A percentile compares a stretch with the other conserved stretches of the same genome.
These are phyloP conservation scores for Thryonomys swinderianus DNA, from an alignment of 2,113 vertebrate species.

Conservation along the genomic window DNA sequence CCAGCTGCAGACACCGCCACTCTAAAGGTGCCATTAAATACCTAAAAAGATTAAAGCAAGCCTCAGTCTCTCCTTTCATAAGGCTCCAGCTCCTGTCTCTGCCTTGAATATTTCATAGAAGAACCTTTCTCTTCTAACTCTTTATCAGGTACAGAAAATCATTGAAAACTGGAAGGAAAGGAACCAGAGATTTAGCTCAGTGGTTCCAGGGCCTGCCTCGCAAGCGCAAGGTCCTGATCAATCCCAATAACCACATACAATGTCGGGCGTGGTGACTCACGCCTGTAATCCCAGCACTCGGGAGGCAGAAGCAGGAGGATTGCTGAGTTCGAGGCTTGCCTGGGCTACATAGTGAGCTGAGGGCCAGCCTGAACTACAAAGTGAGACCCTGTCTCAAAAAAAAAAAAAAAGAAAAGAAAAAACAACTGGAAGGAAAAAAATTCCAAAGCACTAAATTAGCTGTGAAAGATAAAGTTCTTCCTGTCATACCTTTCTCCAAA, in stretches of 20 bases:
- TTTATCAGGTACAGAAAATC: not conserved
- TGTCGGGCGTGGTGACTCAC: too few species aligned
- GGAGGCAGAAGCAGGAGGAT: too few species aligned
- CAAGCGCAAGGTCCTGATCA: too few species aligned
- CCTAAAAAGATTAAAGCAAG: not conserved
- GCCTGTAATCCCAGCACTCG: too few species aligned
- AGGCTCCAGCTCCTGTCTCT: slow-evolving; percentile 40
- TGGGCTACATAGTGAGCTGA: too few species aligned
- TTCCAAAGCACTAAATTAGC: not conserved
- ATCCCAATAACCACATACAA: too few species aligned
- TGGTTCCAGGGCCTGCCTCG: too few species aligned
- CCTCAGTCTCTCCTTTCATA: not conserved
- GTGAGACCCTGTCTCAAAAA: too few species aligned
- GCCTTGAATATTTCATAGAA: not conserved
- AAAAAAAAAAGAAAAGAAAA: too few species aligned
- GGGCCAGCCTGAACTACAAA: too few species aligned
- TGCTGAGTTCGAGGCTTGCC: too few species aligned
- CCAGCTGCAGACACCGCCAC: not conserved
- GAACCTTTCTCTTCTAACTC: slow-evolving; percentile 2
- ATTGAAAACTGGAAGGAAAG: not conserved
- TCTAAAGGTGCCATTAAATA: not conserved
- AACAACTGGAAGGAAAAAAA: slow-evolving; percentile 12
- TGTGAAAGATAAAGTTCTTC: not conserved
- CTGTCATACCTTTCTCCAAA: not conserved
- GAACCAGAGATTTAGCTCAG: too few species aligned